phyloP scores from a whole-genome alignment of 2,797 vertebrate species.

The Anguilla obscura region DNA sequence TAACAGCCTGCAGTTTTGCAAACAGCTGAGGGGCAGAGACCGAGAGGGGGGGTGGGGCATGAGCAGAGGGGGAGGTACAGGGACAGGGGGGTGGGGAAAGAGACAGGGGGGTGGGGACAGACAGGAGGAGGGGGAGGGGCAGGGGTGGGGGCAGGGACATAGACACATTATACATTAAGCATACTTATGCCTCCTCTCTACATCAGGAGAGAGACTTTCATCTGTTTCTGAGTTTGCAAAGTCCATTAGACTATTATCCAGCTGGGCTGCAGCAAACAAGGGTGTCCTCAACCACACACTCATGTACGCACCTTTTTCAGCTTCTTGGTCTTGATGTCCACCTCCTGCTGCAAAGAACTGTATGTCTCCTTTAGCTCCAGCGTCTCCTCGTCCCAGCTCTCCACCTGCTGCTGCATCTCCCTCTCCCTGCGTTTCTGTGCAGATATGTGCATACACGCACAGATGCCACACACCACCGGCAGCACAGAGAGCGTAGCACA shows the following conservation, averaged over 20 bases:
- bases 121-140: neutral
- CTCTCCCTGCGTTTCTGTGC: conserved; percentile 64
- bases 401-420: conserved; percentile 75
- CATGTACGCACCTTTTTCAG: conserved; percentile 84
- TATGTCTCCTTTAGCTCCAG: conserved; percentile 83
- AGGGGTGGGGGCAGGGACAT: neutral
- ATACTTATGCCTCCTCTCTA: neutral
- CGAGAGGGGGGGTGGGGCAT: conserved; percentile 30
- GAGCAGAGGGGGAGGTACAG: conserved; percentile 25
- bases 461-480: neutral
- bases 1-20: conserved; percentile 76
- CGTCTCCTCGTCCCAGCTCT: conserved; percentile 72
- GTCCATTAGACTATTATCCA: neutral
- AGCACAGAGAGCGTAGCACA: neutral
- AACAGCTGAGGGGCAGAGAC: conserved; percentile 60
- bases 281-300: neutral
- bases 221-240: neutral
- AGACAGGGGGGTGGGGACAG: neutral
- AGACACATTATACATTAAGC: neutral
- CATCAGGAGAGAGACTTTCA: neutral
- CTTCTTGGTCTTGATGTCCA: conserved; percentile 95
- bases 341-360: conserved; percentile 92
- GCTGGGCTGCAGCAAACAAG: neutral
- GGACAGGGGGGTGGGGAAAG: conserved; percentile 5
- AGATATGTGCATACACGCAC: conserved; percentile 42